These are phyloP conservation scores for Hedya salicella DNA, from an alignment of 2,888 invertebrate species.

Conservation along the genomic window DNA sequence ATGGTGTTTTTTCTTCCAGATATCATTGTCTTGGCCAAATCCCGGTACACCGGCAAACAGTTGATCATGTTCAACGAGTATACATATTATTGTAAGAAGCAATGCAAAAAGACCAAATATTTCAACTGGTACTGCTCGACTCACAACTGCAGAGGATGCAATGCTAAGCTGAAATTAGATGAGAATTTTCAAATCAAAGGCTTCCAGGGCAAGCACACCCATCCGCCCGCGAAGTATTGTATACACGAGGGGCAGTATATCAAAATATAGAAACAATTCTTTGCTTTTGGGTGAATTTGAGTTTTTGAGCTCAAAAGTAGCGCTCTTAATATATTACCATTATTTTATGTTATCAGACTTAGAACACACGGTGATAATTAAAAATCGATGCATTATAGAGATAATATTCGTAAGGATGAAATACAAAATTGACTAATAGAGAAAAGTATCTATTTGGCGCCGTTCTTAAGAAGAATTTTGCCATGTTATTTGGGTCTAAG, in stretches of 20 bases:
- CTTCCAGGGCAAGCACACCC: slow-evolving; percentile 63
- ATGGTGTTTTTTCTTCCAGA: slow-evolving; percentile 54
- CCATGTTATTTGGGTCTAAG: no score
- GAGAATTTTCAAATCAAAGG: slow-evolving; percentile 65
- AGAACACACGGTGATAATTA: no score
- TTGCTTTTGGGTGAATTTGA: no score
- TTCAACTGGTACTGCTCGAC: slow-evolving; percentile 78
- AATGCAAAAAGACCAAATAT: slow-evolving; percentile 66
- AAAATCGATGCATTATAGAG: no score
- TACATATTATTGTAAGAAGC: slow-evolving; percentile 74
- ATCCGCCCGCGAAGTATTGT: slow-evolving; percentile 69
- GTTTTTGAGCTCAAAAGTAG: no score
- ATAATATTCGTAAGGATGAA: no score
- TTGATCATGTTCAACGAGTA: slow-evolving; percentile 71
- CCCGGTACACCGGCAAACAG: slow-evolving; percentile 70
- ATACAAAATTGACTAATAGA: no score
- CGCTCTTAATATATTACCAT: no score
- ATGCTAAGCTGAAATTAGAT: slow-evolving; percentile 68
- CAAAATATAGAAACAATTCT: slow-evolving; percentile 54
- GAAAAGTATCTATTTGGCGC: no score
- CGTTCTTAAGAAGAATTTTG: background rate
- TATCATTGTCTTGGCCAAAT: slow-evolving; percentile 66
- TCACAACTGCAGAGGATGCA: slow-evolving; percentile 73
- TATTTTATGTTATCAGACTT: no score
- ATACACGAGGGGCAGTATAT: slow-evolving; percentile 69